Percentiles rank a stretch among this genome's conserved stretches.
Conservation (phyloP, 2,113 vertebrate genomes). For the Jacana jacana region DNA sequence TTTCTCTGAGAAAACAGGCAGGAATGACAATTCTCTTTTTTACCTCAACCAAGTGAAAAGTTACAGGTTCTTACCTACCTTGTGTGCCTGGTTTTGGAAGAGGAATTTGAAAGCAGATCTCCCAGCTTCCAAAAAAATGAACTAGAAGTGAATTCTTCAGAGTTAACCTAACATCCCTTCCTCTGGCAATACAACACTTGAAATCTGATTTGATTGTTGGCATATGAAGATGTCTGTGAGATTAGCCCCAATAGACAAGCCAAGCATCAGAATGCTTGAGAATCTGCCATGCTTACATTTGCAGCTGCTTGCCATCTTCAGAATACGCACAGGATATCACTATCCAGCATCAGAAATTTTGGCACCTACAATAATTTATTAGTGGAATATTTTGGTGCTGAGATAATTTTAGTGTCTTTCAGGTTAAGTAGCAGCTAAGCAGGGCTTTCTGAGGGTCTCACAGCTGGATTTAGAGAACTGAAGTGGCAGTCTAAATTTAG, state of each 20-base stretch:
- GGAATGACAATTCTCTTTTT: neutral
- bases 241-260: neutral
- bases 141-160: neutral
- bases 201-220: neutral
- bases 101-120: neutral
- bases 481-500: constrained; percentile 3
- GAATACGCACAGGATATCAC: neutral
- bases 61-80: neutral
- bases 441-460: constrained; percentile 13
- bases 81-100: neutral
- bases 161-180: neutral
- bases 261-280: neutral
- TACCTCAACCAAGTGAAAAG: neutral
- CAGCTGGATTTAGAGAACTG: neutral
- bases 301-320: neutral
- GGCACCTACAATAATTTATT: neutral
- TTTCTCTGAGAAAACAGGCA: neutral
- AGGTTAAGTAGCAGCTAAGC: constrained; percentile 1
- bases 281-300: neutral
- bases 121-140: neutral
- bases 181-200: neutral
- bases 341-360: neutral
- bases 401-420: neutral
- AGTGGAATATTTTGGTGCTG: neutral
- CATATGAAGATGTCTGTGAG: neutral